Base-by-base conservation (phyloP, 1,140 invertebrate species). In the Cylas formicarius region DNA sequence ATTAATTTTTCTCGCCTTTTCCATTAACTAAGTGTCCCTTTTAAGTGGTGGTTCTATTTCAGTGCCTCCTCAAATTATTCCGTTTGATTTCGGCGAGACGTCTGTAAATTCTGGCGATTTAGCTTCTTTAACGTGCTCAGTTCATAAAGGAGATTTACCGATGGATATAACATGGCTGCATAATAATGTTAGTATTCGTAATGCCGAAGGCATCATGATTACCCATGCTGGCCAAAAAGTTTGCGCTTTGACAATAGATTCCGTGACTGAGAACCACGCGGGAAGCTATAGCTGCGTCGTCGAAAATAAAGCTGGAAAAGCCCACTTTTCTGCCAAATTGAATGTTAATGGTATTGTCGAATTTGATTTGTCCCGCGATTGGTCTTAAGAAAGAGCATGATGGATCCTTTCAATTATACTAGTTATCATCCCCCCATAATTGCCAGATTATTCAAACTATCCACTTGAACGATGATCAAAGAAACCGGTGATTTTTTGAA, bases 101-200 rank as follows among this genome's bases (percentile, higher is more conserved):
- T 78, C 81, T 43, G 75, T 84, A 13, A 84, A 86, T 67, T 81
- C 80, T 60, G 84, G 84, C 47, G 82, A 86, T 58, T 76, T 81
- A 27, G 79, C 83, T 33, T 82, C 84, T 31, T 75, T 84, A 21
- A 79, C 74, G 53, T 90, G 85, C 67, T 74, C 81, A 10, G 79
- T 89, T 29, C 75, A 81, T 35, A 82, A 81, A 58, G 86, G 86
- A 20, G 85, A 87, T 63, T 67, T 78, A 47, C 84, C 84, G 4
- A 73, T 56, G 10, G 47, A 51, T 18, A 54, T 56, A 26, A 35
- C 38, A 0, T 60, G 57, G 57, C 73, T 77, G 34, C 82, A 85
- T 56, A 78, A 85, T 53, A 77, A 74, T 57, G 67, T 66, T 45
- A 57, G 50, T 20, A 57, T 66, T 32, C 32, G 59, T 54, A 44